phyloP scores from a whole-genome alignment of 2,888 invertebrate genomes.

The Sminthurinus aureus region DNA sequence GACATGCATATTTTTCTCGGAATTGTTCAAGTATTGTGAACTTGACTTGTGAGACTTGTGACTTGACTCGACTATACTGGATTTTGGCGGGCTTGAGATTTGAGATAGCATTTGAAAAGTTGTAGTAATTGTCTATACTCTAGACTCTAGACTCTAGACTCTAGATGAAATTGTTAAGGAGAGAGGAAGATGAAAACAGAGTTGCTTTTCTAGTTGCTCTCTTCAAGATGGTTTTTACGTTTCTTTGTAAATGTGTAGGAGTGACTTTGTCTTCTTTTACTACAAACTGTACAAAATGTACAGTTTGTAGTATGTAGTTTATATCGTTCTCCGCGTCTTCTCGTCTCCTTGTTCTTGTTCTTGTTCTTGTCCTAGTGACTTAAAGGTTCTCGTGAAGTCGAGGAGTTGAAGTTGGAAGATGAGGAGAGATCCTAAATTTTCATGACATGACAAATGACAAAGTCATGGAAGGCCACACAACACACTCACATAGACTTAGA shows the following conservation, averaged over 20 bases:
- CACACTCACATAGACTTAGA: too few species aligned
- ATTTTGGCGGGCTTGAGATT: too few species aligned
- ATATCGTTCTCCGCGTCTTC: background rate
- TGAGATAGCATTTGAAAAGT: conserved; percentile 18
- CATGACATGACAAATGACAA: conserved; percentile 27
- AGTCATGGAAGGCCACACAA: conserved; percentile 19
- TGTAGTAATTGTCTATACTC: background rate
- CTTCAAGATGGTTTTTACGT: background rate
- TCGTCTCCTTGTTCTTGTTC: background rate
- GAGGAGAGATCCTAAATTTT: conserved; percentile 19
- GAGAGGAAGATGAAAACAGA: background rate
- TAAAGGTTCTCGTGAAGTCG: too few species aligned
- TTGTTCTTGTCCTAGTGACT: too few species aligned
- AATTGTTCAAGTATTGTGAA: too few species aligned
- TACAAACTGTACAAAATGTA: background rate
- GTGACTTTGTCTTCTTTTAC: background rate
- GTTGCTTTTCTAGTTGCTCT: background rate
- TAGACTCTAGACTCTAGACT: too few species aligned
- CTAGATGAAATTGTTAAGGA: background rate
- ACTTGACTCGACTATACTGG: too few species aligned
- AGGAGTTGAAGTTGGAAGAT: background rate
- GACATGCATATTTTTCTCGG: too few species aligned
- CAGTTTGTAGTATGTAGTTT: background rate
- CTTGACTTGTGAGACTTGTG: too few species aligned
- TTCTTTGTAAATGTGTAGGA: background rate